phyloP scores from a whole-genome alignment of 2,888 invertebrate genomes.

The Pachymerium ferrugineum region DNA sequence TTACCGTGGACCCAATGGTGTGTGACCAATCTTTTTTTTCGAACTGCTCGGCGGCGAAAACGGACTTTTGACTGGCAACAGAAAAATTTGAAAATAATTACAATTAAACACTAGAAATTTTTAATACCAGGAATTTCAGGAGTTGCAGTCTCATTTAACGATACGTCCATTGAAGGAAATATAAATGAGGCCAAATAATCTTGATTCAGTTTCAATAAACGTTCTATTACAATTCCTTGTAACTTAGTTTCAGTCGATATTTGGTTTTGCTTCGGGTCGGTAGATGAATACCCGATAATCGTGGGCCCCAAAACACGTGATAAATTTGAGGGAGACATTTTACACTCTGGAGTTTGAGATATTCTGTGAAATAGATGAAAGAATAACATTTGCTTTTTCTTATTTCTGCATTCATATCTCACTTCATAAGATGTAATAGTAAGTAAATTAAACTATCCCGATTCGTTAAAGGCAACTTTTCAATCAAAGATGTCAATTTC shows the following conservation, averaged over 20 bases:
- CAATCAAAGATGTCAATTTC: too few species aligned
- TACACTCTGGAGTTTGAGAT: constrained; percentile 52
- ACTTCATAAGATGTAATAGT: too few species aligned
- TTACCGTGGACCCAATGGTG: background rate
- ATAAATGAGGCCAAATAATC: constrained; percentile 72
- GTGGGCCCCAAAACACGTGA: constrained; percentile 91
- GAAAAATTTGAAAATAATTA: too few species aligned
- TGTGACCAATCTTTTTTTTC: background rate
- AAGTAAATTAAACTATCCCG: too few species aligned
- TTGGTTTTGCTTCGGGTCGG: constrained; percentile 60
- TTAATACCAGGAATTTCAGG: background rate
- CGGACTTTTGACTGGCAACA: too few species aligned
- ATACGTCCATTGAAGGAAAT: too few species aligned
- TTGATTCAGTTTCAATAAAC: constrained; percentile 62
- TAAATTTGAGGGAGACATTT: constrained; percentile 86
- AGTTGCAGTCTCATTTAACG: too few species aligned
- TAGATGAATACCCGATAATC: constrained; percentile 78
- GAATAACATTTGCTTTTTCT: too few species aligned
- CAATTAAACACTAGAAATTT: too few species aligned
- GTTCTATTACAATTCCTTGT: constrained; percentile 58
- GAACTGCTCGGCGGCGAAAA: background rate
- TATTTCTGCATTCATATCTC: too few species aligned
- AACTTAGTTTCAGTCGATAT: constrained; percentile 72
- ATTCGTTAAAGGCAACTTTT: too few species aligned
- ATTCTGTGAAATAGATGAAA: too few species aligned